Percentiles rank a stretch among this genome's conserved stretches.
Conservation (phyloP, 1,140 invertebrate species). For the Anastrepha obliqua region DNA sequence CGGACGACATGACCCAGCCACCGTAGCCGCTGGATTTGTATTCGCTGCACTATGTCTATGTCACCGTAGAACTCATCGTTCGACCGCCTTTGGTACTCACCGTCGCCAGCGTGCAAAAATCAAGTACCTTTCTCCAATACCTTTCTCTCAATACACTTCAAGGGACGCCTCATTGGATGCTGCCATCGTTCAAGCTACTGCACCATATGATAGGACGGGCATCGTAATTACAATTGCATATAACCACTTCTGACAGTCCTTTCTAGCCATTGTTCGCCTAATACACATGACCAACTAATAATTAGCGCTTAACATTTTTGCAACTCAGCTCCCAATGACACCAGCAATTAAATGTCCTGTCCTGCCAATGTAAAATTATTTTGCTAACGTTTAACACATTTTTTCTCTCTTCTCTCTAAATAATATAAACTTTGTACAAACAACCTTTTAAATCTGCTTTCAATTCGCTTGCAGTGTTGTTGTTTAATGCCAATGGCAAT, state of each 20-base stretch:
- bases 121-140: too few species aligned
- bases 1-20: too few species aligned
- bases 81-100: too few species aligned
- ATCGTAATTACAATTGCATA: too few species aligned
- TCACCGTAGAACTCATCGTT: too few species aligned
- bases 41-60: too few species aligned
- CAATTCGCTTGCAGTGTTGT: conserved; percentile 15
- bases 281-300: background rate
- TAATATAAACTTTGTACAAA: conserved; percentile 34
- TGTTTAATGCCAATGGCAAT: background rate
- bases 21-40: too few species aligned
- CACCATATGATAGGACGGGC: too few species aligned
- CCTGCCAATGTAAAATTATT: conserved; percentile 17
- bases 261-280: background rate
- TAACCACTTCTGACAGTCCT: background rate
- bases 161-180: too few species aligned
- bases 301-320: conserved; percentile 27
- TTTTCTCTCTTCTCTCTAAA: background rate
- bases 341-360: conserved; percentile 46
- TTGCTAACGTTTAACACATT: conserved; percentile 6
- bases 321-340: background rate
- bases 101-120: too few species aligned
- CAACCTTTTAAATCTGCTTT: conserved; percentile 45
- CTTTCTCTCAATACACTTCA: too few species aligned
- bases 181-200: too few species aligned